Conservation (phyloP, 2,113 vertebrate species). For the Psephotus haematonotus region DNA sequence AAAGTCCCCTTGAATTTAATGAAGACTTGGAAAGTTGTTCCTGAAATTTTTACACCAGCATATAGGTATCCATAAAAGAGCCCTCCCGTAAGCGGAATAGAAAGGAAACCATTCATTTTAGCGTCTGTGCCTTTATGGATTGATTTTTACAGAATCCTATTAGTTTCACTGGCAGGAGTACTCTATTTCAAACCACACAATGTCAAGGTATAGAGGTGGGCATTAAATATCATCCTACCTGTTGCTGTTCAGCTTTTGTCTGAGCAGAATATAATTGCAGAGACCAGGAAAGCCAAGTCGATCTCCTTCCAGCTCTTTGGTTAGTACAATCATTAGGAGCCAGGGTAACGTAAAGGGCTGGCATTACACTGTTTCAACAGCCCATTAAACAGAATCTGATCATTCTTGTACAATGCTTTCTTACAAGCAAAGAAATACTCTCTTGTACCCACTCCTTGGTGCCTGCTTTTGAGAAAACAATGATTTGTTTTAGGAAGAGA, state of each 20-base stretch:
- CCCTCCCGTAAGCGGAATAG: background rate
- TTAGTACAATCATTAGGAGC: background rate
- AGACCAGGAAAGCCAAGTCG: background rate
- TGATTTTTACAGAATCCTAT: constrained; percentile 40
- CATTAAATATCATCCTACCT: constrained; percentile 16
- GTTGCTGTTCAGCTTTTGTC: background rate
- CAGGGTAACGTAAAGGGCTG: background rate
- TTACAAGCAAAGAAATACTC: background rate
- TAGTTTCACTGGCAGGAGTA: constrained; percentile 16
- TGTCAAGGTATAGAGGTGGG: background rate
- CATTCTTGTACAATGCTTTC: background rate
- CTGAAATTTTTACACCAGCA: background rate
- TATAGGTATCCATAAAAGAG: constrained; percentile 35
- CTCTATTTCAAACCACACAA: constrained; percentile 38
- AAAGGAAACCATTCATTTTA: constrained; percentile 42
- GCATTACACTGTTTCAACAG: background rate
- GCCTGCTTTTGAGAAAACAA: background rate
- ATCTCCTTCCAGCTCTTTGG: background rate
- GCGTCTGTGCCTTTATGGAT: background rate
- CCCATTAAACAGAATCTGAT: background rate
- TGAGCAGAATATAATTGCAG: background rate
- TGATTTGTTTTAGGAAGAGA: background rate
- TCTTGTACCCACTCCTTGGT: background rate
- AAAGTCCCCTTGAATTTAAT: constrained; percentile 13
- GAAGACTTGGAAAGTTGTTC: constrained; percentile 18